Conservation (phyloP, 1,140 invertebrate genomes). For the Gryon sp. region DNA sequence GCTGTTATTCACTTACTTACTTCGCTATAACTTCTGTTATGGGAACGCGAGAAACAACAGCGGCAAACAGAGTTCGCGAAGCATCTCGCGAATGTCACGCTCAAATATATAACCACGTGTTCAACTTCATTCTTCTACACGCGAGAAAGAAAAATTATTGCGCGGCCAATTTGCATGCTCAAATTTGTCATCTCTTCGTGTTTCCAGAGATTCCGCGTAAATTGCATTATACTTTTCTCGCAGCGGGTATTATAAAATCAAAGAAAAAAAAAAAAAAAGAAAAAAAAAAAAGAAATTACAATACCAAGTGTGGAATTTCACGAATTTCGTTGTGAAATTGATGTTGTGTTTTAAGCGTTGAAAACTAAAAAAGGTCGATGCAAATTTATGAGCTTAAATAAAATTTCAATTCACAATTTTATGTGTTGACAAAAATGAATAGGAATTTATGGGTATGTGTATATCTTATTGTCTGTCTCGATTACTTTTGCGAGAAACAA, state of each 20-base stretch:
- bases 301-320: not conserved
- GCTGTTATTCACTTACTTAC: conserved; percentile 55
- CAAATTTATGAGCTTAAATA: too few species aligned
- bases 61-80: conserved; percentile 25
- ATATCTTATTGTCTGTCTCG: too few species aligned
- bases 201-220: conserved; percentile 28
- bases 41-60: conserved; percentile 57
- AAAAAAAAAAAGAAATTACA: too few species aligned
- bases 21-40: conserved; percentile 55
- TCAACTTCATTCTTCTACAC: conserved; percentile 22
- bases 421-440: too few species aligned
- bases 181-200: conserved; percentile 47
- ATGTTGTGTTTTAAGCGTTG: too few species aligned
- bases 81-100: conserved; percentile 53
- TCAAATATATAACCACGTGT: conserved; percentile 40
- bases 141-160: conserved; percentile 23
- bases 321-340: not conserved
- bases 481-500: too few species aligned
- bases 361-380: too few species aligned
- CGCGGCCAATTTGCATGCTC: conserved; percentile 8
- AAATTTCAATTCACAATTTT: too few species aligned
- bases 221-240: conserved; percentile 5
- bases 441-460: too few species aligned
- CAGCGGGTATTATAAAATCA: conserved; percentile 5
- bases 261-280: too few species aligned